These are phyloP conservation scores for Rhinichthys klamathensis DNA, from an alignment of 2,113 vertebrate species.

Conservation along the genomic window DNA sequence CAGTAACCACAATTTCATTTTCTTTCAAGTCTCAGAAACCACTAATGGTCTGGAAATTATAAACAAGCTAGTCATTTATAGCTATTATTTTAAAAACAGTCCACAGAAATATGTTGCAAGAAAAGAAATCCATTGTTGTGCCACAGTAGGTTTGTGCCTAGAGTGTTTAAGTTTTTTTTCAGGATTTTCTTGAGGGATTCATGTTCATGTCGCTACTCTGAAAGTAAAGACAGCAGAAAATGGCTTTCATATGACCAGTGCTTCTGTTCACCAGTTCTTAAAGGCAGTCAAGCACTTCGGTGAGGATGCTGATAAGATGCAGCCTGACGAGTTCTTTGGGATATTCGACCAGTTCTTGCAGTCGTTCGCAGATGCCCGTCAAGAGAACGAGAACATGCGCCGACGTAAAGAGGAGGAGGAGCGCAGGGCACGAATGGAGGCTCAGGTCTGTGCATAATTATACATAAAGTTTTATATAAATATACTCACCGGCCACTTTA, in stretches of 20 bases:
- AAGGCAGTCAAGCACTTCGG: constrained; percentile 94
- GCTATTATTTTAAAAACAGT: neutral
- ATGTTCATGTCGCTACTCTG: neutral
- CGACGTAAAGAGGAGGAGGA: constrained; percentile 96
- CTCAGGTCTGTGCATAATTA: constrained; percentile 80
- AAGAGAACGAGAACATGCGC: constrained; percentile 98
- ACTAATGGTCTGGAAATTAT: neutral
- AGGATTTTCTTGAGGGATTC: neutral
- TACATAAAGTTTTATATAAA: neutral
- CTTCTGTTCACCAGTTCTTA: constrained; percentile 78
- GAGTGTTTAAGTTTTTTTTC: neutral
- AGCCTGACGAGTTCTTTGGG: constrained; percentile 98
- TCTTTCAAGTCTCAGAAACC: neutral
- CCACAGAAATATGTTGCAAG: neutral
- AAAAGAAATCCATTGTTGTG: neutral
- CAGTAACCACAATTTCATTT: neutral
- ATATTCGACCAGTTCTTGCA: constrained; percentile 99
- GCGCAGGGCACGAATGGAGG: constrained; percentile 92
- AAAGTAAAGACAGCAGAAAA: neutral
- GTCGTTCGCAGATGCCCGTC: constrained; percentile 89
- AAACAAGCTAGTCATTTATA: neutral
- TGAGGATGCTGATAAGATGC: constrained; percentile 90
- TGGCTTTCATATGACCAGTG: constrained; percentile 12
- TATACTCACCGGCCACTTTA: too few species aligned
- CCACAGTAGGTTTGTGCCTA: neutral